Evolutionary conservation across 2,797 vertebrate species (phyloP), one percentile per base, ranked within the genome.

Genomic region (Pangasius larnaudii): DNA sequence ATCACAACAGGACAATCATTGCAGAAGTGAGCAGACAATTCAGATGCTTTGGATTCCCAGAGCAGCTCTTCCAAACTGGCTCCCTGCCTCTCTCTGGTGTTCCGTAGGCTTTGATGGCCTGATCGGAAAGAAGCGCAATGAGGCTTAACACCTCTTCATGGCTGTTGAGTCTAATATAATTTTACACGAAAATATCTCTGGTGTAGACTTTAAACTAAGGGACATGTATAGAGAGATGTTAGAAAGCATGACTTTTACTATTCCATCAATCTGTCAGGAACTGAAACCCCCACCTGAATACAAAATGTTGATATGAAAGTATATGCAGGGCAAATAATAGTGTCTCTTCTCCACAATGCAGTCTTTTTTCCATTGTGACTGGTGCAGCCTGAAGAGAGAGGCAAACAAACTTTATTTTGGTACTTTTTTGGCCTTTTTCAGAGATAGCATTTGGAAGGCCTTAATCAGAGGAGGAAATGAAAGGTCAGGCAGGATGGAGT

Each of bases 401-500:
- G 94, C 96, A 95, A 94, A 51, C 14, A 51, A 51, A 84, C 81
- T 84, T 67, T 51, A 83, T 71, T 86, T 88, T 82, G 58, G 61
- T 42, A 16, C n/a, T 95, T 95, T 95, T 92, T 53, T 94, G 80
- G 94, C 92, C 93, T 94, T 93, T 96, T 95, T 94, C 90, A 92
- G 95, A 92, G 92, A 90, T 91, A 94, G 94, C 93, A 95, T 96
- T 96, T 95, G 94, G 94, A 96, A 95, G 92, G 93, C 94, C 95
- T 96, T 96, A 96, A 95, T 97, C 96, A 95, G 91, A 89, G 93
- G 87, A 93, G 93, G 92, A 94, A 95, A 96, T 93, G 95, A 96
- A 95, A 94, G 93, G 94, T 87, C 91, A 93, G 91, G 90, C 95
- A 94, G 91, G 93, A 93, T 90, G 93, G 93, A 96, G 88, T 95